Evolutionary conservation across 2,113 vertebrate species (phyloP), one percentile per base, ranked within the genome.

Genomic region (Halichoeres trimaculatus): DNA sequence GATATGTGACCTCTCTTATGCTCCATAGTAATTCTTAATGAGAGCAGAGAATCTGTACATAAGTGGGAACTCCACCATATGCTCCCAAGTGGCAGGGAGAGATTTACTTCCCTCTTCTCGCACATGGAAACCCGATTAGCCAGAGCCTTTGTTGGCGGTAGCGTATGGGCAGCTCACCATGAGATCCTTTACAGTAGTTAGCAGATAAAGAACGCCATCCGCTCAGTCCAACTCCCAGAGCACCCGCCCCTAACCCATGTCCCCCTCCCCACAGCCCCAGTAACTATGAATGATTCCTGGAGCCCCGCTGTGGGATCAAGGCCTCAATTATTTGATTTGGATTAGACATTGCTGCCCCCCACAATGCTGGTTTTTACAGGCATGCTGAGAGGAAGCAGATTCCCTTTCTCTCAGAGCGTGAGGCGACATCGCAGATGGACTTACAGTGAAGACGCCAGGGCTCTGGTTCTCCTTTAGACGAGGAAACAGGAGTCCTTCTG

Each of bases 251-350:
- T 16, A 65, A 24, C 61, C 61, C 55, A 35, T 20, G 24, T 23
- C 50, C 69, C 61, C 66, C 71, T 67, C 60, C 59, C 22, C 17
- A 20, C 40, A 4, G 20, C 35, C 16, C 74, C 60, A 74, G 74
- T 34, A 70, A 22, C 47, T 74, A 85, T 88, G 78, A 92, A 88
- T 78, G 57, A 90, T 86, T 78, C 58, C 57, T 4, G 41, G 66
- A 26, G 22, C 80, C 87, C 83, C 43, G 64, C 74, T 54, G 84
- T 70, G 81, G 64, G 88, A 89, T 92, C 58, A 84, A 70, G 72
- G 57, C 76, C 73, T 53, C 80, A 84, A 85, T 91, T 90, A 91
- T 92, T 90, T 86, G 74, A 89, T 91, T 90, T 85, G 80, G 83
- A 90, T 92, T 91, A 91, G 57, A 86, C 72, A 85, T 88, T 56